Evolutionary conservation across 53 echinoderm and acorn worm genomes (phyloP).

Genomic region (Henricia sp.): DNA sequence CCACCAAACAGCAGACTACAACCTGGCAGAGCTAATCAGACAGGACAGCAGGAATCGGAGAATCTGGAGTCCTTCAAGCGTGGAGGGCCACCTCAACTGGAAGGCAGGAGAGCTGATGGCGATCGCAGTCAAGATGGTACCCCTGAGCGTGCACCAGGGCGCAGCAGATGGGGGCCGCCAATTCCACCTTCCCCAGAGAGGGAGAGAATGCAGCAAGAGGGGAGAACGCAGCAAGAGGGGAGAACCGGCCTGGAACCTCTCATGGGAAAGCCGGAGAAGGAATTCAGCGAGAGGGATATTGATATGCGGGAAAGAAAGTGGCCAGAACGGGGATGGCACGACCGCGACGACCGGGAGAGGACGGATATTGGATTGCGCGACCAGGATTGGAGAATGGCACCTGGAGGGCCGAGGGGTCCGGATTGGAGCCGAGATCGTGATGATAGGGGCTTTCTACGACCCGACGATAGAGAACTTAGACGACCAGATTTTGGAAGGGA

Average conservation of each 20-base stretch:
- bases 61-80: constrained; percentile 33
- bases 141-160: constrained; percentile 28
- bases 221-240: constrained; percentile 16
- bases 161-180: constrained; percentile 53
- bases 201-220: constrained; percentile 27
- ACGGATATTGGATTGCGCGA: constrained; percentile 36
- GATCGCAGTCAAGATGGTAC: constrained; percentile 33
- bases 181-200: constrained; percentile 27
- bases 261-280: constrained; percentile 54
- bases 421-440: constrained; percentile 45
- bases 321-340: constrained; percentile 68
- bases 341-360: constrained; percentile 65
- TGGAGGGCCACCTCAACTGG: constrained; percentile 41
- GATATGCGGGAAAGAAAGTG: constrained; percentile 68
- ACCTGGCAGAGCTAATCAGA: constrained; percentile 15
- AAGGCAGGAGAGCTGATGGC: constrained; percentile 39
- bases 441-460: constrained; percentile 34
- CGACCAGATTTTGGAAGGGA: constrained; percentile 71
- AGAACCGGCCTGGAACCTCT: constrained; percentile 29
- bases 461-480: constrained; percentile 61
- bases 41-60: constrained; percentile 33
- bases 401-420: constrained; percentile 36
- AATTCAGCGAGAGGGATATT: constrained; percentile 69
- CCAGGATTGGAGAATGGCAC: constrained; percentile 54
- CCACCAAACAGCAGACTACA: constrained; percentile 69